A percentile compares a stretch with the other conserved stretches of the same genome.
Conservation (phyloP, 2,888 invertebrate species). For the Eretmocerus hayati region DNA sequence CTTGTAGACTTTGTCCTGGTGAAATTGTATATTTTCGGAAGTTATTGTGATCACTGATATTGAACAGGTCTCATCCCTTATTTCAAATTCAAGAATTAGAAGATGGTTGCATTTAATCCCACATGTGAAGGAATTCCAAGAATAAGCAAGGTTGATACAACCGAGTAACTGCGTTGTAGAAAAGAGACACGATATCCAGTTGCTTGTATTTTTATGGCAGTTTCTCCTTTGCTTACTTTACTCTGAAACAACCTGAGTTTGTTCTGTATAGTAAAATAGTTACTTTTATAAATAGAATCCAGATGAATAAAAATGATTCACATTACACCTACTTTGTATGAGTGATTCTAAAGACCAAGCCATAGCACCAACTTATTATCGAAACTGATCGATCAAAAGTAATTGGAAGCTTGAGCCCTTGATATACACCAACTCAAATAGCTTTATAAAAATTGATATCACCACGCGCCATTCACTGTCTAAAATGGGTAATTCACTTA, state of each 20-base stretch:
- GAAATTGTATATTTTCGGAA: background rate
- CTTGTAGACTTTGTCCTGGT: no score
- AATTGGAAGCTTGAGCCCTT: no score
- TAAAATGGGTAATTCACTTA: no score
- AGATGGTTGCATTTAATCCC: conserved; percentile 20
- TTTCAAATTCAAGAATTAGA: conserved; percentile 16
- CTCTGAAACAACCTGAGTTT: conserved; percentile 15
- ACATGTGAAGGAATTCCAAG: conserved; percentile 18
- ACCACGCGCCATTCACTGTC: no score
- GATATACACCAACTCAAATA: no score
- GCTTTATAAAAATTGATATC: no score
- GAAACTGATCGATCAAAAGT: no score
- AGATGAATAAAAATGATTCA: conserved; percentile 13
- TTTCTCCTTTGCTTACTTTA: conserved; percentile 21
- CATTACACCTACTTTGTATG: no score
- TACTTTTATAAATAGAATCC: conserved; percentile 22
- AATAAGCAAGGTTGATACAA: conserved; percentile 14
- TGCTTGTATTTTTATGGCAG: conserved; percentile 19
- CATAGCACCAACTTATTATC: no score
- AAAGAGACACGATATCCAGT: conserved; percentile 18
- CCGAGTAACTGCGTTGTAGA: conserved; percentile 11
- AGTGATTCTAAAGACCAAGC: no score
- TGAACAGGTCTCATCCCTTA: conserved; percentile 14
- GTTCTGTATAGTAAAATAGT: conserved; percentile 23
- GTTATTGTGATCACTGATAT: conserved; percentile 3